These are phyloP conservation scores for Drosophila pegasa DNA, from an alignment of 2,888 invertebrate genomes.

Conservation along the genomic window DNA sequence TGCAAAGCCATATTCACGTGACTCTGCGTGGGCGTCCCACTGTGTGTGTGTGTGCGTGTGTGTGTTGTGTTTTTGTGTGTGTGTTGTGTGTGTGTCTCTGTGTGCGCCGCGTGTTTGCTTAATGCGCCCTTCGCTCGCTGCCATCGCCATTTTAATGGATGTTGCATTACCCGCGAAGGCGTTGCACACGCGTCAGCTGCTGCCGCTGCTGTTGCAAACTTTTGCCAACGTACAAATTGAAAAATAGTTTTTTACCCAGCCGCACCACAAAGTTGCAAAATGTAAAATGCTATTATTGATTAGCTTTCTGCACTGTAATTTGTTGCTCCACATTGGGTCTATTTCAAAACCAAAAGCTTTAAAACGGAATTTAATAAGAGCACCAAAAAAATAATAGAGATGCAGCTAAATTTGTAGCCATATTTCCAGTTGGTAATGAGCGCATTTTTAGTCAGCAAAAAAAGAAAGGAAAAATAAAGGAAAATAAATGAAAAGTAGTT, in stretches of 20 bases:
- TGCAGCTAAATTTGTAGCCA: background rate
- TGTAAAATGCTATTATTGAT: constrained; percentile 58
- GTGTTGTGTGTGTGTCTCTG: background rate
- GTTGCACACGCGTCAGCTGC: constrained; percentile 41
- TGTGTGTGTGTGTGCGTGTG: background rate
- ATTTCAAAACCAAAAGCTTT: background rate
- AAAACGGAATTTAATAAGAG: constrained; percentile 27
- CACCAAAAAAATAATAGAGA: background rate
- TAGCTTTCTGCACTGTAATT: constrained; percentile 37
- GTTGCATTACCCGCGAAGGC: constrained; percentile 65
- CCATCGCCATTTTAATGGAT: constrained; percentile 65
- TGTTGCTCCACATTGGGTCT: constrained; percentile 3
- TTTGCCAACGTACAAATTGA: constrained; percentile 60
- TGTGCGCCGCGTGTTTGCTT: constrained; percentile 30
- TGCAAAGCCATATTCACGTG: constrained; percentile 18
- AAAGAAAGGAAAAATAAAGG: constrained; percentile 30
- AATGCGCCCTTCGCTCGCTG: constrained; percentile 39
- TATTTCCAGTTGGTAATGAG: constrained; percentile 49
- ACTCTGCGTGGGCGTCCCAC: background rate
- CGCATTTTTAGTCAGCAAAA: constrained; percentile 61
- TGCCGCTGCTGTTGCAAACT: constrained; percentile 25
- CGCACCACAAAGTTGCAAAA: constrained; percentile 42
- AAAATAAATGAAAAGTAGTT: constrained; percentile 25
- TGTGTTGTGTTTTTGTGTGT: too few relatives aligned
- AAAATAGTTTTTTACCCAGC: constrained; percentile 61